Conservation (phyloP, 2,888 invertebrate species). For the Torymus tubicola region DNA sequence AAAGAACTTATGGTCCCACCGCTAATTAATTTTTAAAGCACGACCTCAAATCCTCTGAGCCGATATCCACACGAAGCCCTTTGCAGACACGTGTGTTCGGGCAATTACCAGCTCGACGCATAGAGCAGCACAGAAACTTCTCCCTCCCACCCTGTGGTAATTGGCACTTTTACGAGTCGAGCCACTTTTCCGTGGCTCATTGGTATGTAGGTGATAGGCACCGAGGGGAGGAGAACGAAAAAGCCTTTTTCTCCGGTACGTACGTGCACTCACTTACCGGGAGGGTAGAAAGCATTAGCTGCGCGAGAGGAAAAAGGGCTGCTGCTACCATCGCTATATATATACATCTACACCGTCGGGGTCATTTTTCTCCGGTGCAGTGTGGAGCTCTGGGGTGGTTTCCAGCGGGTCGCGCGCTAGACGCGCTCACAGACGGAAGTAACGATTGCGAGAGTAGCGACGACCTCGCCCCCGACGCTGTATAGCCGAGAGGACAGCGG, state of each 20-base stretch:
- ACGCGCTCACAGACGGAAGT: conserved; percentile 68
- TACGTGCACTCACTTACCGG: background rate
- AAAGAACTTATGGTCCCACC: no score
- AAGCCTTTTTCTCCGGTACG: background rate
- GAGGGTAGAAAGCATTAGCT: conserved; percentile 13
- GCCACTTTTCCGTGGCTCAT: background rate
- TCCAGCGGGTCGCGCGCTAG: conserved; percentile 23
- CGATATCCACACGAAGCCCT: no score
- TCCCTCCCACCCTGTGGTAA: no score
- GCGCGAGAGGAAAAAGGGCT: background rate
- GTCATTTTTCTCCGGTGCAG: conserved; percentile 16
- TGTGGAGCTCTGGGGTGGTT: background rate
- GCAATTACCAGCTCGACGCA: no score
- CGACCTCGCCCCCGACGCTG: conserved; percentile 9
- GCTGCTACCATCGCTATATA: no score
- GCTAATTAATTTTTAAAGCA: no score
- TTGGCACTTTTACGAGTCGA: no score
- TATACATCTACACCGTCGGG: background rate
- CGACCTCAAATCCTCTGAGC: no score
- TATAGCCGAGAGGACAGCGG: no score
- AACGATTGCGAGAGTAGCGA: conserved; percentile 67
- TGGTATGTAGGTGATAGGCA: background rate
- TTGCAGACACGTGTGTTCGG: no score
- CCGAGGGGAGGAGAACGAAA: no score
- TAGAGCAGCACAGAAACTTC: no score